Evolutionary conservation across 2,888 invertebrate species (phyloP).

Genomic region (Agrochola lota): DNA sequence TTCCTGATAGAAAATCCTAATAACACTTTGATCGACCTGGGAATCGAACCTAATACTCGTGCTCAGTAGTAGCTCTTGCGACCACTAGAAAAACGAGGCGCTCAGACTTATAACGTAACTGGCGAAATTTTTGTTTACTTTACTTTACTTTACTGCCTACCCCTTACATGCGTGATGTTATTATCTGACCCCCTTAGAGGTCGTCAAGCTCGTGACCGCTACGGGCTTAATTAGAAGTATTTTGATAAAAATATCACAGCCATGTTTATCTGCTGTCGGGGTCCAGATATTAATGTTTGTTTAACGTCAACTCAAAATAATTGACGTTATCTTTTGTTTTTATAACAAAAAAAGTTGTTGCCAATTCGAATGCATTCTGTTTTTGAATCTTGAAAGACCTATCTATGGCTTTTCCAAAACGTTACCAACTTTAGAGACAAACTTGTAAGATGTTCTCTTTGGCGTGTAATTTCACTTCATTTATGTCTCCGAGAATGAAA

Average conservation of each 20-base stretch:
- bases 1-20: no score
- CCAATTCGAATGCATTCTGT: not conserved
- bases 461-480: no score
- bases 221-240: not conserved
- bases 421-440: no score
- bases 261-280: conserved; percentile 36
- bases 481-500: no score
- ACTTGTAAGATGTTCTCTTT: no score
- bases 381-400: not conserved
- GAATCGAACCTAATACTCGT: no score
- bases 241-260: conserved; percentile 46
- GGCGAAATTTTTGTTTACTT: no score
- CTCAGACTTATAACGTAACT: no score
- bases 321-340: conserved; percentile 38
- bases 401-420: no score
- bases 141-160: not conserved
- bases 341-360: not conserved
- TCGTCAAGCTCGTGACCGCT: conserved; percentile 3
- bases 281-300: conserved; percentile 32
- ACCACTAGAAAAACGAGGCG: no score
- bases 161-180: not conserved
- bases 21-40: no score
- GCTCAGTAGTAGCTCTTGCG: no score
- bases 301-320: conserved; percentile 17
- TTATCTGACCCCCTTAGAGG: conserved; percentile 19